These are phyloP conservation scores for Antitype chi DNA, from an alignment of 2,888 invertebrate species.

Conservation along the genomic window DNA sequence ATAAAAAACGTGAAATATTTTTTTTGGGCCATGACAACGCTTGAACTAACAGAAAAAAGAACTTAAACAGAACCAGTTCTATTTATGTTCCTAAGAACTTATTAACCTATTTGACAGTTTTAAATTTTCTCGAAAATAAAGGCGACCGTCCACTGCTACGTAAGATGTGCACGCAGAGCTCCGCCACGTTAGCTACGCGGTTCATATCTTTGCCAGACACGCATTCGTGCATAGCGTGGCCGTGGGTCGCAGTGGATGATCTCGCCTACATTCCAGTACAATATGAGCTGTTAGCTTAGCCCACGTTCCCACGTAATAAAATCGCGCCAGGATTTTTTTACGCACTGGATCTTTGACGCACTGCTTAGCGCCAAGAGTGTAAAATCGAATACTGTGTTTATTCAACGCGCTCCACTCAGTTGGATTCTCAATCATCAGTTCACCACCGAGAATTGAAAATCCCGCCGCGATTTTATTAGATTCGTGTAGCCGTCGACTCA, in stretches of 20 bases:
- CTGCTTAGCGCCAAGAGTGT: no score
- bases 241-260: background rate
- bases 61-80: slow-evolving; percentile 17
- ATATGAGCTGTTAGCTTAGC: background rate
- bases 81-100: slow-evolving; percentile 32
- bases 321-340: no score
- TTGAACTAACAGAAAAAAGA: slow-evolving; percentile 12
- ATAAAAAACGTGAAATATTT: background rate
- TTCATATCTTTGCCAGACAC: background rate
- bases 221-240: background rate
- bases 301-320: no score
- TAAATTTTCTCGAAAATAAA: slow-evolving; percentile 43
- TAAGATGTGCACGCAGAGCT: background rate
- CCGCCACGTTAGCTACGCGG: no score
- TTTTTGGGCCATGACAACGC: background rate
- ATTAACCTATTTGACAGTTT: slow-evolving; percentile 45
- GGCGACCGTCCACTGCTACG: background rate
- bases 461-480: no score
- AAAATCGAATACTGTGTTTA: no score
- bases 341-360: no score
- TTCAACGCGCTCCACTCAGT: no score
- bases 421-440: no score
- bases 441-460: no score
- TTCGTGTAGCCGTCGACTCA: background rate
- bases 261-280: background rate